phyloP scores from a whole-genome alignment of 2,797 vertebrate genomes.

The Leontopithecus rosalia region DNA sequence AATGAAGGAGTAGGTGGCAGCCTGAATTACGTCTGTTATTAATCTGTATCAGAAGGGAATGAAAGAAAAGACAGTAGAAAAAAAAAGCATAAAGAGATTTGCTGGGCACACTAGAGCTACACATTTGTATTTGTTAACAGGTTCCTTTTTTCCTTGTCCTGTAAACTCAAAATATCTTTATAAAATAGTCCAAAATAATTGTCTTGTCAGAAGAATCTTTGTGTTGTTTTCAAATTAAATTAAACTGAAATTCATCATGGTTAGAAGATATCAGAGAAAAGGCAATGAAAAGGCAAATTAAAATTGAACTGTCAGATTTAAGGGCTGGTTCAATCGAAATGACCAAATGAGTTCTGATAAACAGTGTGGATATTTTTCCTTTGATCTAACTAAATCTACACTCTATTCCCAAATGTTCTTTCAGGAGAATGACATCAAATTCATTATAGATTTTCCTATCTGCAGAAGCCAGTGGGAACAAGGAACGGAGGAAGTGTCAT shows the following conservation, averaged over 20 bases:
- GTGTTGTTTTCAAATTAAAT: slow-evolving; percentile 38
- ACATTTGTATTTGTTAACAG: slow-evolving; percentile 32
- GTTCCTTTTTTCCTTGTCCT: slow-evolving; percentile 13
- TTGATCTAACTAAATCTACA: not conserved
- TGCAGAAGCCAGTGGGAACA: not conserved
- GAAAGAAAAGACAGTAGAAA: slow-evolving; percentile 35
- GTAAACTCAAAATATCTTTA: slow-evolving; percentile 62
- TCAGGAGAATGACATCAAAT: not conserved
- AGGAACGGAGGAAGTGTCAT: not conserved
- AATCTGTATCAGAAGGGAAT: not conserved
- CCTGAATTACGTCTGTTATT: slow-evolving; percentile 41
- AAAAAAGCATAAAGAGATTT: slow-evolving; percentile 21
- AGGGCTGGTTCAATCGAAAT: not conserved
- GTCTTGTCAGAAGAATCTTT: slow-evolving; percentile 59
- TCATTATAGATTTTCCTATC: not conserved
- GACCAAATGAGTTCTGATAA: not conserved
- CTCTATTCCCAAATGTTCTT: not conserved
- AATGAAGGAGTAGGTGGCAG: slow-evolving; percentile 51
- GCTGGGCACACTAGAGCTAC: not conserved
- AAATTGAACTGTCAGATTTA: not conserved
- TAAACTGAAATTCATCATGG: slow-evolving; percentile 40
- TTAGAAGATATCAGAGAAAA: not conserved
- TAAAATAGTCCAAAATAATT: slow-evolving; percentile 42
- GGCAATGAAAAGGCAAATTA: slow-evolving; percentile 6
- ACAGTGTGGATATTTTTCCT: not conserved